Evolutionary conservation across 2,113 vertebrate species (phyloP), one percentile per base, ranked within the genome.

Genomic region (Trachemys scripta): DNA sequence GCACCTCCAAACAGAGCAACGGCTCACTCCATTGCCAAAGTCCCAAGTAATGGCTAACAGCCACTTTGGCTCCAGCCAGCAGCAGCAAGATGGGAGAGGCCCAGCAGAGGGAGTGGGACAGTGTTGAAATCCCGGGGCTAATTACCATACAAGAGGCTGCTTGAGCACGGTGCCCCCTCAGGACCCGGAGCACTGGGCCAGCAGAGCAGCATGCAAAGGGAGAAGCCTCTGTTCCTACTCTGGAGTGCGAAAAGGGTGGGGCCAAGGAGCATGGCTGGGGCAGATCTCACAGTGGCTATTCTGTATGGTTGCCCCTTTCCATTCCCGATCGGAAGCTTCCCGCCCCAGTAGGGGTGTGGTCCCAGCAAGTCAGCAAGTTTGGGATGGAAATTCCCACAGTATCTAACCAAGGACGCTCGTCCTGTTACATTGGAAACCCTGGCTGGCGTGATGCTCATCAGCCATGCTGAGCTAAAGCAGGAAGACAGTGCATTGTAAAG

Each of bases 401-500:
- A 54, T 38, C 84, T 49, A 85, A 90, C 59, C 42, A 90, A 95
- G 95, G 84, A 85, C 94, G 85, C 27, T 87, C 92, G 84, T 47
- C 85, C 94, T 50, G 59, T 51, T 8, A 5, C 84, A 42, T 89
- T 86, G 97, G 88, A 85, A 97, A 79, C 92, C 14, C 10, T 95
- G 91, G 57, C 84, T 16, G 29, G 85, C 5, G 56, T 7, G 95
- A 51, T 65, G 96, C 95, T 96, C 96, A 93, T 97, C 96, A 92
- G 82, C 88, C 96, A 14, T 6, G 82, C 93, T 62, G 2, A 0
- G 91, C 95, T 84, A 69, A 94, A 90, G 94, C 97, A 98, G 97
- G 97, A 97, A 98, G 96, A 91, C 95, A 82, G 95, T 93, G 96
- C 97, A 98, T 97, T 97, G 97, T 97, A 59, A 91, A 72, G 95